These are phyloP conservation scores for Barnardius zonarius DNA, from an alignment of 2,113 vertebrate genomes.

Conservation along the genomic window DNA sequence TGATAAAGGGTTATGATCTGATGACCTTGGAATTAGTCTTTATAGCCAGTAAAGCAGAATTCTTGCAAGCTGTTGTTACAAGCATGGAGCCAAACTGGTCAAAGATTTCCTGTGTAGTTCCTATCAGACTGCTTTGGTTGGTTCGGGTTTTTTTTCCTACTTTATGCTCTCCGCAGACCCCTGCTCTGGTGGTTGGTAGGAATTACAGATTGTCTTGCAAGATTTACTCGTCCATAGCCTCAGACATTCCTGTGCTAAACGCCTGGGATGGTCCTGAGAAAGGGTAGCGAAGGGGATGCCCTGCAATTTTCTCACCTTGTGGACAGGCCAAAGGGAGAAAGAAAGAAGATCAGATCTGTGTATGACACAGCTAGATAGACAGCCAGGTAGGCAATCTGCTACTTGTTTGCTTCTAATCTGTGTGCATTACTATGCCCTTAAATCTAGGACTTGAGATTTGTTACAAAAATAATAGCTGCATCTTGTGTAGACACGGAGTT, in stretches of 20 bases:
- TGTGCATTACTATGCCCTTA: neutral
- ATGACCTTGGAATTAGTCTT: conserved; percentile 42
- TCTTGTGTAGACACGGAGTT: neutral
- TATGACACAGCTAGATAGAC: neutral
- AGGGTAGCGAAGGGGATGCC: neutral
- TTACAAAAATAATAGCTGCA: neutral
- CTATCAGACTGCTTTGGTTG: neutral
- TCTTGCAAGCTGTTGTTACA: conserved; percentile 28
- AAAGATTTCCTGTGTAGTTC: conserved; percentile 19
- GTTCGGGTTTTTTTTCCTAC: neutral
- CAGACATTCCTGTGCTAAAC: rapidly evolving
- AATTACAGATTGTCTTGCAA: neutral
- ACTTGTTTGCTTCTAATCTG: neutral
- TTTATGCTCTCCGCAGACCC: neutral
- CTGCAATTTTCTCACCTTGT: neutral
- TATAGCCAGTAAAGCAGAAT: neutral
- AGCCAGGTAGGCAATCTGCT: neutral
- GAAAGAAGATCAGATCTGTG: neutral
- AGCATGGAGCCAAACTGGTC: conserved; percentile 21
- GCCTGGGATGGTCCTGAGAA: neutral
- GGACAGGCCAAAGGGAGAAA: neutral
- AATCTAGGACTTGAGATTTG: neutral
- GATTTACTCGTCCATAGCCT: neutral
- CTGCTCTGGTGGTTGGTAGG: neutral
- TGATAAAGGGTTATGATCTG: conserved; percentile 52